Evolutionary conservation across 2,888 invertebrate genomes (phyloP).

Genomic region (Thereva nobilitata): DNA sequence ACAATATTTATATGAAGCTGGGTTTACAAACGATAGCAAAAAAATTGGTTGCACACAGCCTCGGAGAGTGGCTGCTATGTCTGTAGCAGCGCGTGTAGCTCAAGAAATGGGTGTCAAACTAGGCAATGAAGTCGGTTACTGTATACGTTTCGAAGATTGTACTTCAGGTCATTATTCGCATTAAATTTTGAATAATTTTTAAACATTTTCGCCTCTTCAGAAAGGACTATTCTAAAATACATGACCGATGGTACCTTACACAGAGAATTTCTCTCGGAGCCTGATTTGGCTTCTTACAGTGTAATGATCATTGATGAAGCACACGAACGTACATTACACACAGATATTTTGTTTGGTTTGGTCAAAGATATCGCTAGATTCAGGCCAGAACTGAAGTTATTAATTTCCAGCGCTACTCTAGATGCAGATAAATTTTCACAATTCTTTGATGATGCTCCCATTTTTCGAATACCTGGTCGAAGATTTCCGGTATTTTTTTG

Average conservation of each 20-base stretch:
- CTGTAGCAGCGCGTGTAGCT: constrained; percentile 97
- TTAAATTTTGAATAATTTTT: neutral
- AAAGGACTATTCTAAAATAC: constrained; percentile 94
- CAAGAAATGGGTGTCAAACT: constrained; percentile 97
- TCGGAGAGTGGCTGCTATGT: constrained; percentile 98
- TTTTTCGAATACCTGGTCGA: constrained; percentile 96
- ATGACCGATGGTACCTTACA: constrained; percentile 99
- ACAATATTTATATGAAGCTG: constrained; percentile 95
- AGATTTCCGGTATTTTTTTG: constrained; percentile 74
- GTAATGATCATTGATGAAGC: constrained; percentile 99
- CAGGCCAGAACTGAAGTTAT: constrained; percentile 88
- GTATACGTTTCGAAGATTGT: constrained; percentile 98
- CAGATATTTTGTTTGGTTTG: constrained; percentile 96
- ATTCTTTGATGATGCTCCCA: constrained; percentile 98
- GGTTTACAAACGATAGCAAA: constrained; percentile 80
- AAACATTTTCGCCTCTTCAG: constrained; percentile 53
- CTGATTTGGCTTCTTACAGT: constrained; percentile 93
- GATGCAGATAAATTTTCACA: constrained; percentile 97
- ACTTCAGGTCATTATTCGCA: constrained; percentile 68
- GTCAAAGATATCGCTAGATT: constrained; percentile 95
- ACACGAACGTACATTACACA: constrained; percentile 96
- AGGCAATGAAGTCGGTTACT: constrained; percentile 88
- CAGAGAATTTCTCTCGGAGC: constrained; percentile 95
- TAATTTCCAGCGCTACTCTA: constrained; percentile 97
- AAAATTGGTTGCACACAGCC: constrained; percentile 98